Evolutionary conservation across 1,140 invertebrate genomes (phyloP).

Genomic region (Linepithema humile): DNA sequence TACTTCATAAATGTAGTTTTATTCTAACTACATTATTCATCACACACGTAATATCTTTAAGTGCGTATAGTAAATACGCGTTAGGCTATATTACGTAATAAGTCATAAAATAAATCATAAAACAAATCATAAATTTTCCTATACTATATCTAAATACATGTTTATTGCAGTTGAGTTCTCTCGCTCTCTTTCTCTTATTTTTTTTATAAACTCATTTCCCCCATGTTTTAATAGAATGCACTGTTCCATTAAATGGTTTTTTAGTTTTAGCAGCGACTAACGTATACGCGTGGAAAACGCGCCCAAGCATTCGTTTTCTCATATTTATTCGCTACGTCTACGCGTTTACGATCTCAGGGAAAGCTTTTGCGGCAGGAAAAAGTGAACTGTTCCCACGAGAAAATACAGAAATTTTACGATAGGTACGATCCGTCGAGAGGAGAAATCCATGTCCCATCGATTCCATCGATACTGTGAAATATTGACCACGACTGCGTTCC

Average conservation of each 20-base stretch:
- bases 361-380: not conserved
- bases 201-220: not conserved
- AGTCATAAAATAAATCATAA: no score
- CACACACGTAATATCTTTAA: not conserved
- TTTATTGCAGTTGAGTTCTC: no score
- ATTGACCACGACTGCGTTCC: not conserved
- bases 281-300: not conserved
- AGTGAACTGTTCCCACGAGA: not conserved
- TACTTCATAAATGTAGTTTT: not conserved
- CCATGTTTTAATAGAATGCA: not conserved
- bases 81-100: no score
- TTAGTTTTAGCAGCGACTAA: not conserved
- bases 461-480: not conserved
- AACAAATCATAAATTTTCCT: not conserved
- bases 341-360: conserved; percentile 3
- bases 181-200: not conserved
- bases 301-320: conserved; percentile 13
- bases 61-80: not conserved
- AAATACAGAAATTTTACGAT: conserved; percentile 37
- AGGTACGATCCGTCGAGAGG: not conserved
- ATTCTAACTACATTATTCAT: not conserved
- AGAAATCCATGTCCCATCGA: not conserved
- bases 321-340: conserved; percentile 14
- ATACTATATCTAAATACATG: not conserved
- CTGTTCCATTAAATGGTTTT: not conserved